Percentiles rank a stretch among this genome's conserved stretches.
Conservation (phyloP, 2,888 invertebrate species). For the Phorcus lineatus region DNA sequence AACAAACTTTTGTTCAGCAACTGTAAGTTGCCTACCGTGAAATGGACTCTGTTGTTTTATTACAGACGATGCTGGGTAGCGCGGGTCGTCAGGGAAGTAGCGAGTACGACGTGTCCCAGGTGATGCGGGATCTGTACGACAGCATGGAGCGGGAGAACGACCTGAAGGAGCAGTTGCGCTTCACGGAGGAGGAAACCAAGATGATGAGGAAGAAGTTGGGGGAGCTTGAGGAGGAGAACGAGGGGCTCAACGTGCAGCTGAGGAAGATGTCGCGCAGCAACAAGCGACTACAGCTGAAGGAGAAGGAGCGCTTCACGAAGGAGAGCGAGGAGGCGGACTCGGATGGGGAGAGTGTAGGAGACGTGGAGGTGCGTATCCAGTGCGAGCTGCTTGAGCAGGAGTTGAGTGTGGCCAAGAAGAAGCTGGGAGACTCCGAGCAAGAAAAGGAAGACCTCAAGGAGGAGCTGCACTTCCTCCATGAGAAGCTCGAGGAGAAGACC, state of each 20-base stretch:
- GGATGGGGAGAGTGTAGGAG: slow-evolving; percentile 32
- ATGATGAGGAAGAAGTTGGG: slow-evolving; percentile 89
- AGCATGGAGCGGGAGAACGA: slow-evolving; percentile 95
- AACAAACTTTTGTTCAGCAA: too few species aligned
- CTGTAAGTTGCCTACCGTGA: too few species aligned
- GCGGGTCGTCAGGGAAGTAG: slow-evolving; percentile 59
- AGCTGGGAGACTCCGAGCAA: slow-evolving; percentile 88
- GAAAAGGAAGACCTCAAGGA: slow-evolving; percentile 81
- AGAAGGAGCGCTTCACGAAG: slow-evolving; percentile 17
- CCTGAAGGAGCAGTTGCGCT: slow-evolving; percentile 91
- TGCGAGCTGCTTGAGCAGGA: slow-evolving; percentile 94
- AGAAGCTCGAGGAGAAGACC: slow-evolving; percentile 54
- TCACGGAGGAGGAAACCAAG: slow-evolving; percentile 92
- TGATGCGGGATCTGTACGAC: slow-evolving; percentile 91
- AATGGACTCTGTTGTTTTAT: background rate
- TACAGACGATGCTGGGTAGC: slow-evolving; percentile 46
- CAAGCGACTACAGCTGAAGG: slow-evolving; percentile 41
- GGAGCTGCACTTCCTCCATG: slow-evolving; percentile 59
- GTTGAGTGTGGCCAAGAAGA: slow-evolving; percentile 86
- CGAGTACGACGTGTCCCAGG: slow-evolving; percentile 78
- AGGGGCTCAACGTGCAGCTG: slow-evolving; percentile 94
- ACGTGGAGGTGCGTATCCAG: slow-evolving; percentile 81
- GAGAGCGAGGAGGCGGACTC: slow-evolving; percentile 32
- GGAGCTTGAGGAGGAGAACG: slow-evolving; percentile 97
- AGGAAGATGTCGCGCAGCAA: slow-evolving; percentile 87